Percentiles rank a stretch among this genome's conserved stretches.
phyloP scores from a whole-genome alignment of 2,113 vertebrate species.

The Zosterops borbonicus region DNA sequence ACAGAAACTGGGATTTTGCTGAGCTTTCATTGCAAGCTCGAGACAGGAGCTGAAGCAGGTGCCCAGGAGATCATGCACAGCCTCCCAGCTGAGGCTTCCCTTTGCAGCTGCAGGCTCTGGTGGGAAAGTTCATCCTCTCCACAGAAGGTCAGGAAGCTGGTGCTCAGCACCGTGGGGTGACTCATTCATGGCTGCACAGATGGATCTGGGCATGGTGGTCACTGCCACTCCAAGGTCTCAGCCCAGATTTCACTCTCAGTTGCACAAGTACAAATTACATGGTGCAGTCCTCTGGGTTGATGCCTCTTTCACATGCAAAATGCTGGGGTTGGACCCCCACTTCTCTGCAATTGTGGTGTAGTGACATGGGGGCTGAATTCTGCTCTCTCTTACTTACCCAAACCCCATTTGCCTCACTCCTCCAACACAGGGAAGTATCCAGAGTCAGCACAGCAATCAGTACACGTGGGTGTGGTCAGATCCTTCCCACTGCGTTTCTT shows the following conservation, averaged over 20 bases:
- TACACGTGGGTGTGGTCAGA: background rate
- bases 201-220: too few species aligned
- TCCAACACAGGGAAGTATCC: background rate
- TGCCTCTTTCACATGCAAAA: background rate
- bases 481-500: background rate
- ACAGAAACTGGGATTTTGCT: background rate
- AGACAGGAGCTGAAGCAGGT: background rate
- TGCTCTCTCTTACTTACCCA: background rate
- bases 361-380: accelerated
- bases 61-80: background rate
- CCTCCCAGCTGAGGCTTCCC: background rate
- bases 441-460: background rate
- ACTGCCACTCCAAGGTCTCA: background rate
- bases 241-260: background rate
- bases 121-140: background rate
- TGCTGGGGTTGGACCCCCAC: background rate
- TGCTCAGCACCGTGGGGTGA: background rate
- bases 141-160: background rate
- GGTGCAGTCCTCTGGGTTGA: background rate
- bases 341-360: background rate
- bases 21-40: background rate
- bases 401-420: background rate
- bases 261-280: background rate
- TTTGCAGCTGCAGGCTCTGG: background rate
- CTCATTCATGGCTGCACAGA: accelerated